Conservation (phyloP, 2,888 invertebrate species). For the Siphonodentalium dalli region DNA sequence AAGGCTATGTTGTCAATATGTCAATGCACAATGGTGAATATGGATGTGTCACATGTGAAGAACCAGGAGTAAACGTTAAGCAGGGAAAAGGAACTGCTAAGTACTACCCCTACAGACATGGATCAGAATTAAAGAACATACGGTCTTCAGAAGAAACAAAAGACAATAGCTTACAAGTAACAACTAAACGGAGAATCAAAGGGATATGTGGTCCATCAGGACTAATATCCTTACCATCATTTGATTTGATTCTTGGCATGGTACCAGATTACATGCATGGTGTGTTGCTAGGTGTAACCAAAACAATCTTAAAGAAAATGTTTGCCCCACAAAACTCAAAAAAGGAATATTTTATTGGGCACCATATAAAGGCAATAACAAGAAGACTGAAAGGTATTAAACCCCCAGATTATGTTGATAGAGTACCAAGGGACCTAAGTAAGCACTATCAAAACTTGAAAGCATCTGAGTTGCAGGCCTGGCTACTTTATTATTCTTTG, state of each 20-base stretch:
- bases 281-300: slow-evolving; percentile 18
- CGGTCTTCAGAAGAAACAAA: slow-evolving; percentile 10
- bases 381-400: slow-evolving; percentile 16
- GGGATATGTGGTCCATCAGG: slow-evolving; percentile 13
- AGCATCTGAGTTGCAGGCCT: slow-evolving; percentile 4
- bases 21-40: slow-evolving; percentile 22
- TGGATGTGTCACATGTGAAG: slow-evolving; percentile 22
- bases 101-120: slow-evolving; percentile 9
- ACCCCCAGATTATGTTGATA: slow-evolving; percentile 28
- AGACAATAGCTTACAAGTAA: neutral
- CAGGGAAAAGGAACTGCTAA: slow-evolving; percentile 12
- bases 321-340: slow-evolving; percentile 9
- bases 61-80: slow-evolving; percentile 5
- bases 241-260: slow-evolving; percentile 15
- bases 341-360: slow-evolving; percentile 21
- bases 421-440: slow-evolving; percentile 30
- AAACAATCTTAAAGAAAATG: slow-evolving; percentile 7
- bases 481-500: neutral
- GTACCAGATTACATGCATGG: slow-evolving; percentile 22
- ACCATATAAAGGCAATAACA: slow-evolving; percentile 16
- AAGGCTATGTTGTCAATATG: slow-evolving; percentile 8
- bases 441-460: slow-evolving; percentile 11
- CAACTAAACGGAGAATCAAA: slow-evolving; percentile 1
- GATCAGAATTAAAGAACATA: neutral
- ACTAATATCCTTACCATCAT: slow-evolving; percentile 6